Evolutionary conservation across 2,888 invertebrate species (phyloP), one percentile per base, ranked within the genome.

Genomic region (Chirona hameri): DNA sequence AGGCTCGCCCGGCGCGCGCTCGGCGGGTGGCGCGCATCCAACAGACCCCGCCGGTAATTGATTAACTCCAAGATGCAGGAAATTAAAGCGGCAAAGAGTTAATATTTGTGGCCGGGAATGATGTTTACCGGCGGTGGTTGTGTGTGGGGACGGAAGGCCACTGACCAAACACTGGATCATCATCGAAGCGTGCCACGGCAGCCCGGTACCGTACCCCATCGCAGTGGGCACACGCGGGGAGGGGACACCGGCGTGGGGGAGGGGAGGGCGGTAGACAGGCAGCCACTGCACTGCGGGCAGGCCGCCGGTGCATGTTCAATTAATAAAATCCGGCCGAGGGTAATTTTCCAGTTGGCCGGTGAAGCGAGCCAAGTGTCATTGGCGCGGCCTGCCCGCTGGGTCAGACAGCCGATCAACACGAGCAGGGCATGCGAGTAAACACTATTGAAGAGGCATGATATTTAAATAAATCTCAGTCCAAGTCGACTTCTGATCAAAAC

Each of bases 51-150:
- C 39, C 24, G 24, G 39, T 39, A 76, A 76, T 76, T 27, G 76
- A 76, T 76, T 76, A 76, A 46, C 76, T 76, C 76, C 46, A 46
- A 76, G 76, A 76, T 76, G 76, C 76, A 76, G 39, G 46, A 46
- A 76, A 76, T 76, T 76, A 76, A 76, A 76, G 39, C 46, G 76
- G 76, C 24, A 46, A 76, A 76, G 76, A 76, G 76, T 76, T 76
- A 76, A 76, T 76, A 76, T 76, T 76, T 76, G 76, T 76, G 76
- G 39, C 24, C 76, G 46, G 76, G 76, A 46, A 76, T 76, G 76
- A 46, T 76, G 76, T 76, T 76, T 76, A 46, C 76, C 76, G 76
- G 76, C 15, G 46, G 24, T 10, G 10, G 24, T 24, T 24, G 46
- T 15, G 76, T 12, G 15, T 18, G 24, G 27, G 46, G 18, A 15